Evolutionary conservation across 2,888 invertebrate genomes (phyloP).

Genomic region (Trachelus troglodyta): DNA sequence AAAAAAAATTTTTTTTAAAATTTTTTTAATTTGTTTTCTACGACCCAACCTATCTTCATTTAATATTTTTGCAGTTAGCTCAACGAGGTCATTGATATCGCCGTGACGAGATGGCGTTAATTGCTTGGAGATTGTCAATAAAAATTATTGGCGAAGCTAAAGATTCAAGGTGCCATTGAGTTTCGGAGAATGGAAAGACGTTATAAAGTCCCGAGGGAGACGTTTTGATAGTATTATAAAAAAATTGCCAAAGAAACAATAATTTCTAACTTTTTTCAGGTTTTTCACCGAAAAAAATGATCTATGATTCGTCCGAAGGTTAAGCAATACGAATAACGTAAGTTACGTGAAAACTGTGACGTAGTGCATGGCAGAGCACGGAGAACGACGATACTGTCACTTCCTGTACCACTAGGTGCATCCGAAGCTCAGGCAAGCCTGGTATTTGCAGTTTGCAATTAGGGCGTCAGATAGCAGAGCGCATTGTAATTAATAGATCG

Average conservation of each 20-base stretch:
- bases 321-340: not conserved
- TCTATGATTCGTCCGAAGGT: no score
- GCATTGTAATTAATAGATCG: conserved; percentile 27
- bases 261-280: no score
- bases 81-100: not conserved
- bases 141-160: not conserved
- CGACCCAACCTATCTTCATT: not conserved
- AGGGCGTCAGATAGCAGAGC: conserved; percentile 22
- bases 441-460: conserved; percentile 23
- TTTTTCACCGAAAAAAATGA: no score
- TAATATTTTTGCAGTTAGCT: not conserved
- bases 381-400: not conserved
- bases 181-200: not conserved
- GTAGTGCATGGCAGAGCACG: not conserved
- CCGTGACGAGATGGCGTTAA: not conserved
- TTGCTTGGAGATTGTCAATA: not conserved
- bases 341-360: not conserved
- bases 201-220: no score
- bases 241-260: no score
- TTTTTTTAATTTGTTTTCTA: no score
- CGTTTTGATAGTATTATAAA: no score
- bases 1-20: no score
- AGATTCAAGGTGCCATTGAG: not conserved
- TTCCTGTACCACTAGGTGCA: not conserved
- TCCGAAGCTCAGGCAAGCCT: not conserved